A percentile compares a stretch with the other conserved stretches of the same genome.
Evolutionary conservation across 37 sponge, comb jelly and placozoan species (phyloP).

Genomic region (Oopsacas minuta): DNA sequence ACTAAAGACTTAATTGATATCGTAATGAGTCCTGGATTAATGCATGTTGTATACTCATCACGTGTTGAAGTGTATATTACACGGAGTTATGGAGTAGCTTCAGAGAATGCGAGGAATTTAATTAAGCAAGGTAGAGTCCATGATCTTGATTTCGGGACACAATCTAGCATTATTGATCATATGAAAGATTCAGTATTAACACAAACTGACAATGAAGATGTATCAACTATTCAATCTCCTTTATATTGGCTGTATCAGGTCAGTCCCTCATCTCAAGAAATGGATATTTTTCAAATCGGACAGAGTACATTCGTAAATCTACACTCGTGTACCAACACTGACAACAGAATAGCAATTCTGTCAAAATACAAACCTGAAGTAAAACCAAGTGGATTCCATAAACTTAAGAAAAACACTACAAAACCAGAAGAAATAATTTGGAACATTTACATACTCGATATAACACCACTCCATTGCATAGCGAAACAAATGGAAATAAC

Average conservation of each 20-base stretch:
- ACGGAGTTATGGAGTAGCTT: conserved; percentile 5
- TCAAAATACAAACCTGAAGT: neutral
- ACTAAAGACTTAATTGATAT: neutral
- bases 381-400: neutral
- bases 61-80: conserved; percentile 2
- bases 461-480: neutral
- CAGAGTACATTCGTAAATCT: neutral
- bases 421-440: neutral
- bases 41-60: neutral
- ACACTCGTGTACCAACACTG: neutral
- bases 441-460: neutral
- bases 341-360: neutral
- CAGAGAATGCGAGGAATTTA: conserved; percentile 8
- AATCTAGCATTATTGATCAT: neutral
- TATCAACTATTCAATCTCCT: neutral
- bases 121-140: neutral
- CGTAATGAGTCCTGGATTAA: neutral
- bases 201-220: neutral
- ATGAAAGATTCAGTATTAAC: neutral
- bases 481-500: conserved; percentile 13
- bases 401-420: neutral
- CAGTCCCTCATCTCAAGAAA: neutral
- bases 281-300: conserved; percentile 1
- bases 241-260: conserved; percentile 12
- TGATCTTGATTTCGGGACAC: neutral